Evolutionary conservation across 1,140 invertebrate species (phyloP).

Genomic region (Cydia amplana): DNA sequence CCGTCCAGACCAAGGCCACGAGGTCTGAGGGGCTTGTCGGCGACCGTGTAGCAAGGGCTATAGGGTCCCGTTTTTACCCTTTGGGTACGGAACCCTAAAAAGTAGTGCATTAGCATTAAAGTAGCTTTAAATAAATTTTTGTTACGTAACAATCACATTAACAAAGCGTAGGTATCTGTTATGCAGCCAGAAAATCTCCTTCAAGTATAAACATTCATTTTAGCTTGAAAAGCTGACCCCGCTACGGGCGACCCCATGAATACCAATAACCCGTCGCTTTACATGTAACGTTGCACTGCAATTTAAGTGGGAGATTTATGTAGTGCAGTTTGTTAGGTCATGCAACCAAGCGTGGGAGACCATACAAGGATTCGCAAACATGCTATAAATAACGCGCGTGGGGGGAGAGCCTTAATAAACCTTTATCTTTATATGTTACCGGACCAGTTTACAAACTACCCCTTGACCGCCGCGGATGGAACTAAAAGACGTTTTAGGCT

Average conservation of each 20-base stretch:
- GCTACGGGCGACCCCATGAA: constrained; percentile 13
- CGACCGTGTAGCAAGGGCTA: too few relatives aligned
- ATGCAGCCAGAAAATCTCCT: constrained; percentile 2
- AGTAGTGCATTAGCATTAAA: neutral
- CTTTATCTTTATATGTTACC: constrained; percentile 26
- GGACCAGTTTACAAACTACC: constrained; percentile 17
- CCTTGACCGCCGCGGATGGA: neutral
- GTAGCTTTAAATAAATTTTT: neutral
- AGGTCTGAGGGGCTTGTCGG: too few relatives aligned
- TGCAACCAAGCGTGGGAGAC: constrained; percentile 22
- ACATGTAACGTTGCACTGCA: constrained; percentile 17
- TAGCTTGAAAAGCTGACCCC: constrained; percentile 11
- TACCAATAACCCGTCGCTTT: constrained; percentile 12
- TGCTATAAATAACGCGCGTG: constrained; percentile 29
- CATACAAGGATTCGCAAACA: constrained; percentile 26
- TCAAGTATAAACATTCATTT: neutral
- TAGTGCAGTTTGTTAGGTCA: constrained; percentile 24
- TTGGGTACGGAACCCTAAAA: too few relatives aligned
- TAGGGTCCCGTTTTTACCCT: too few relatives aligned
- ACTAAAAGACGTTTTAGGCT: neutral
- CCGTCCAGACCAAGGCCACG: too few relatives aligned
- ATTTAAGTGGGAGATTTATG: constrained; percentile 26
- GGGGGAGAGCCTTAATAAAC: constrained; percentile 23
- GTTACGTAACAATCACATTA: neutral
- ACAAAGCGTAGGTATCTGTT: neutral